Base-by-base conservation (phyloP, 2,113 vertebrate species). In the Pachycephala philippinensis region DNA sequence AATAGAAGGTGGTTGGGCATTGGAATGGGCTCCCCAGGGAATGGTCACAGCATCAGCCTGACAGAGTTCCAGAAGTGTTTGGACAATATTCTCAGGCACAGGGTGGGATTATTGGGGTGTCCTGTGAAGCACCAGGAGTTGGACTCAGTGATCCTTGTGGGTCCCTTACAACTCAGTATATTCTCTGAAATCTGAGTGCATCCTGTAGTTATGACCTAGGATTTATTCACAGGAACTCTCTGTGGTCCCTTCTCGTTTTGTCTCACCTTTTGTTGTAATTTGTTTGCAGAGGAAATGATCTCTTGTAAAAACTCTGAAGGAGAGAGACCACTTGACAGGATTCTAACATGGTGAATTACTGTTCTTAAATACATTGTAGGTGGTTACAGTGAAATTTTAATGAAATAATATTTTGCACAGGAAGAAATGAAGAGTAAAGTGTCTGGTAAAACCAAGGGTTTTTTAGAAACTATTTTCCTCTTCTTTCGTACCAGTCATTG, bases 41-140 rank as follows among this genome's bases (percentile, higher is more conserved):
- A 56, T 16, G 23, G 37, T 5, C 27, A 44, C 44, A 16, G 37
- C 28, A 7, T 3, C 22, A 65, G 0, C 22, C 37, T 8, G 3
- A 6, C 2, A 3, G 44, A 44, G 18, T 1, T 37, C 27, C 19
- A 50, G 10, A 3, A 30, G 3, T 0, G 1, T 45, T 45, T 59
- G 69, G 19, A 39, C 19, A 50, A 39, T 0, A 1, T 6, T 39
- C 28, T 52, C 28, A 57, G 37, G 1, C 0, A 28, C 5, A 3
- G 0, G 8, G 3, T 39, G 33, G 20, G 27, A 14, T 50, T 37
- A 12, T 8, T 52, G 28, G 19, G 15, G 6, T 19, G 13, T n/a
- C 16, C 33, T 52, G 45, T n/a, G 53, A 11, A 52, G 6, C 2
- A 5, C 6, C 19, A 37, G 27, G 33, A 45, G 11, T 1, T 30